A percentile compares a stretch with the other conserved stretches of the same genome.
Conservation (phyloP, 2,888 invertebrate species). For the Athalia rosae region DNA sequence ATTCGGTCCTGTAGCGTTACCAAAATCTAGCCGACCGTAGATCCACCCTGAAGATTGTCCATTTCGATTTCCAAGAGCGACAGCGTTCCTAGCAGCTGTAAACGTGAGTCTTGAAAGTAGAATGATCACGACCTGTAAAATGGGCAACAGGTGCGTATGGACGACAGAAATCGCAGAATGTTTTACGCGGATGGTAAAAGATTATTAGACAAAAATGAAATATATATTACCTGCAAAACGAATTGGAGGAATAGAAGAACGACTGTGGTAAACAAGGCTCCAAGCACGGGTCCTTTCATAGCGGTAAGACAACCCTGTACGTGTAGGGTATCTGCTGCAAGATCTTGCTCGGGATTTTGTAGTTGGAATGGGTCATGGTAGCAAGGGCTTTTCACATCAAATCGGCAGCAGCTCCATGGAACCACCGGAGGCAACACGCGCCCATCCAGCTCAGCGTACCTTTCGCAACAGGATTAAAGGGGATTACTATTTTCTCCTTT, state of each 20-base stretch:
- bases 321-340: conserved; percentile 56
- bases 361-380: conserved; percentile 79
- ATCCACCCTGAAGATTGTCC: conserved; percentile 59
- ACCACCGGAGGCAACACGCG: conserved; percentile 75
- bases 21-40: conserved; percentile 73
- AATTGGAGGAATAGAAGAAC: conserved; percentile 52
- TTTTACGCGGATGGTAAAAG: conserved; percentile 24
- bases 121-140: conserved; percentile 74
- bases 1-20: conserved; percentile 67
- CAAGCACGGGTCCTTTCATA: conserved; percentile 52
- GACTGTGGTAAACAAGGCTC: conserved; percentile 51
- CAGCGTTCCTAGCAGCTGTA: conserved; percentile 76
- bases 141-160: background rate
- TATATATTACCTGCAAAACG: conserved; percentile 45
- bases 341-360: conserved; percentile 58
- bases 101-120: conserved; percentile 76
- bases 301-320: conserved; percentile 54
- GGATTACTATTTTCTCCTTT: background rate
- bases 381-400: conserved; percentile 77
- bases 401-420: conserved; percentile 79
- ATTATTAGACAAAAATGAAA: background rate
- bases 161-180: background rate
- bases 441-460: conserved; percentile 74
- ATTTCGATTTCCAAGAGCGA: conserved; percentile 74
- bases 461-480: conserved; percentile 53